These are phyloP conservation scores for Acleris sparsana DNA, from an alignment of 2,888 invertebrate species.

Conservation along the genomic window DNA sequence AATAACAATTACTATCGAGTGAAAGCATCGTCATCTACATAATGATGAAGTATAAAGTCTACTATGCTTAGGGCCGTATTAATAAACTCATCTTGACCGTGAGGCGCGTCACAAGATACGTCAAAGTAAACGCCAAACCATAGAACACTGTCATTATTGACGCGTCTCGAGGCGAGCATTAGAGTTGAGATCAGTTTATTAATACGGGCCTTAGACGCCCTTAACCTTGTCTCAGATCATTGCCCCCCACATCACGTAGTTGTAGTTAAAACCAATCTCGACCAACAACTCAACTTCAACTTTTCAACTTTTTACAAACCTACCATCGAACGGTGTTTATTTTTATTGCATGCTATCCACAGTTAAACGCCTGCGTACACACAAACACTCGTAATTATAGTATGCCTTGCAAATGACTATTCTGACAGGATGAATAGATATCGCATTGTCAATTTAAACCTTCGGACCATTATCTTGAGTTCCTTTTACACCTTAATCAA, in stretches of 20 bases:
- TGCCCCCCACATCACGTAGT: conserved; percentile 1
- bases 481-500: not conserved
- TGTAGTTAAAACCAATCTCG: conserved; percentile 10
- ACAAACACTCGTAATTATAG: conserved; percentile 26
- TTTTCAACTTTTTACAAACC: conserved; percentile 13
- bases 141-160: too few species aligned
- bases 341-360: conserved; percentile 28
- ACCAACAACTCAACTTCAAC: too few species aligned
- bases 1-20: too few species aligned
- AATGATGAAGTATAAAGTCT: not conserved
- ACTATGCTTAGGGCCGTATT: too few species aligned
- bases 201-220: too few species aligned
- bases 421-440: conserved; percentile 10
- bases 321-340: conserved; percentile 22
- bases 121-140: too few species aligned
- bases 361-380: conserved; percentile 30
- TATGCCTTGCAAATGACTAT: conserved; percentile 8
- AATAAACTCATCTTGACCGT: too few species aligned
- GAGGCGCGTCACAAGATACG: too few species aligned
- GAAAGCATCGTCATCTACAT: not conserved
- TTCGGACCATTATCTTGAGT: not conserved
- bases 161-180: too few species aligned
- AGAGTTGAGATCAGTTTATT: too few species aligned
- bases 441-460: not conserved
- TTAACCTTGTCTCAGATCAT: conserved; percentile 10